Evolutionary conservation across 2,113 vertebrate species (phyloP).

Genomic region (Promerops cafer): DNA sequence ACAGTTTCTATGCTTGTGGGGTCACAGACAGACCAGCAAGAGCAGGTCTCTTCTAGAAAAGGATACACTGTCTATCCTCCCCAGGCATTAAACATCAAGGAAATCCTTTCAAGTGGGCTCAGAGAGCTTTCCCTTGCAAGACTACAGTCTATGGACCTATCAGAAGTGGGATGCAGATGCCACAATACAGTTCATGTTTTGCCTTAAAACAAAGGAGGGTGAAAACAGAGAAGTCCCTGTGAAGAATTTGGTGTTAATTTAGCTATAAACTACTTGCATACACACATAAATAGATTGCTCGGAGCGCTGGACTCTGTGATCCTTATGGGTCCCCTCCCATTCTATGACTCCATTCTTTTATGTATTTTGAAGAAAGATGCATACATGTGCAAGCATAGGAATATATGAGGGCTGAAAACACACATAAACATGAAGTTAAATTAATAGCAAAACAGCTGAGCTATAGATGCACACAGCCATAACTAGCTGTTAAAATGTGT

Average conservation of each 20-base stretch:
- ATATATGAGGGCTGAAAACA: background rate
- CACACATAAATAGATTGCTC: background rate
- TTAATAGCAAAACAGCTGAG: background rate
- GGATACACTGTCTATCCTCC: background rate
- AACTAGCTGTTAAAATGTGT: background rate
- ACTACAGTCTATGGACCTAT: background rate
- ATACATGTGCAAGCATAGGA: background rate
- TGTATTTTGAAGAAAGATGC: background rate
- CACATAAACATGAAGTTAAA: background rate
- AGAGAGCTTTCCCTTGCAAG: background rate
- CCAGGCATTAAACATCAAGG: background rate
- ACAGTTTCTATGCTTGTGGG: background rate
- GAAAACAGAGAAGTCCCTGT: background rate
- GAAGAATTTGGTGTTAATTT: background rate
- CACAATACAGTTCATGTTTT: background rate
- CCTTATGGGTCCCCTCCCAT: background rate
- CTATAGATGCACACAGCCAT: background rate
- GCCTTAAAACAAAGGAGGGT: background rate
- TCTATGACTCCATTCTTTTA: background rate
- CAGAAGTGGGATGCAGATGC: background rate
- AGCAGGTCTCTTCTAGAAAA: background rate
- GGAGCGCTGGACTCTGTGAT: background rate
- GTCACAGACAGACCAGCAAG: background rate
- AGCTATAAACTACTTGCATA: background rate
- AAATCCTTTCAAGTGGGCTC: background rate